Base-by-base conservation (phyloP, 2,888 invertebrate species). In the Tenthredo distinguenda region DNA sequence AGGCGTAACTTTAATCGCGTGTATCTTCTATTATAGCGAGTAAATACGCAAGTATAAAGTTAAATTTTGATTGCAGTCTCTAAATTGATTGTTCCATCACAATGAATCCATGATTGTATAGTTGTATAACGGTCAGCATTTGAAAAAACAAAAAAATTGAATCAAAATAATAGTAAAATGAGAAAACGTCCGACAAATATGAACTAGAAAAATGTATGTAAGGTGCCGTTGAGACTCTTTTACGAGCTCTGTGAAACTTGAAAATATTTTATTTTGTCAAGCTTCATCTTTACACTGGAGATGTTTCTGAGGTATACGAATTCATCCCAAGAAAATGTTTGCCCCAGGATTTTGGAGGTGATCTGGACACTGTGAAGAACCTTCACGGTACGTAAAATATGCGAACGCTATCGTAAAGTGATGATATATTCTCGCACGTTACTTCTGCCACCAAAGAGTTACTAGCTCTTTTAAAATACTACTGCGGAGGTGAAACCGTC, bases 341-440 rank as follows among this genome's bases (percentile, higher is more conserved):
- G 0, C 96, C 96, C 0, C 94, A 94, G 0, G 95, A 96, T 91
- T 95, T 94, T 89, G 96, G 96, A 0, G 96, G 96, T 0, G 94
- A 95, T 18, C 92, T 96, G 1, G 91, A 91, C 65, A 87, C 87
- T 72, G 15, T 90, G 26, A 89, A 90, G 72, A 88, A 72, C 58
- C 89, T 92, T 84, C 91, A 91, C 74, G 90, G 92, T 91, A 89
- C 86, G 87, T 83, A 18, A 74, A 58, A 81, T 40, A 37, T 26
- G n/a, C 58, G 50, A 58, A 62, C 34, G 62, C 21, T 40, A 18
- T 40, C 55, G 3, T n/a, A 34, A 76, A 47, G 15, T 26, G 31
- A 34, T 79, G 55, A 21, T 50, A 21, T 50, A 79, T 79, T 79
- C n/a, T 55, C 40, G 40, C 10, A 15, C 6, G 40, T 31, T 55